Evolutionary conservation across 2,797 vertebrate species (phyloP), one percentile per base, ranked within the genome.

Genomic region (Cyclura pinguis): DNA sequence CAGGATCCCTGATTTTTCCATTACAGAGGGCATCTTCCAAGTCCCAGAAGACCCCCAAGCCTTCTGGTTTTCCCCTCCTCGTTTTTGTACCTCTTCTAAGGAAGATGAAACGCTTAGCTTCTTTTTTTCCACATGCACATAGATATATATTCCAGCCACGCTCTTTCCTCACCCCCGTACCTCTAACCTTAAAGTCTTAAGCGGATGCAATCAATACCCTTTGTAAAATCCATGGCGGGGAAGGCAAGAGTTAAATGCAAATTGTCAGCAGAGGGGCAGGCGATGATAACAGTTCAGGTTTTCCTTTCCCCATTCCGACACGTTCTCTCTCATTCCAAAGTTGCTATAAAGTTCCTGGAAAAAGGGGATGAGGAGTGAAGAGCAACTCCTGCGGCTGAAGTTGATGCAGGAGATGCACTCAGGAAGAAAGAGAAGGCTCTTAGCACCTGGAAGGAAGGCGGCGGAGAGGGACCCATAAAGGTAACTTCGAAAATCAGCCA

Each of bases 1-100:
- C 94, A 99, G 97, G 96, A 99, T 98, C 93, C 98, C 98, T 10
- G 98, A 98, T 92, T 98, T 98, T 96, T 99, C 98, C 98, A 99
- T 98, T 96, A 98, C 98, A 35, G 98, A 98, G 69, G 98, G 98
- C 98, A 99, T 99, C 93, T 91, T 94, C 92, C 88, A 77, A 73
- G 93, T 90, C 18, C 72, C 80, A 13, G 80, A 27, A 55, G 35
- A 27, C 64, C 69, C 14, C 47, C 24, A 64, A 38, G 87, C 78
- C n/a, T 12, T 6, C 6, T 4, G 64, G 69, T 13, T 14, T 1
- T 74, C 20, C 14, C 35, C 22, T 88, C 32, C 64, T 7, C 8
- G 42, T 14, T 47, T 38, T 18, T 52, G 77, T 24, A 12, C 80
- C 67, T 74, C 67, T 88, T 59, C 24, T 7, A 50, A 29, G 69